These are phyloP conservation scores for Therioaphis trifolii DNA, from an alignment of 2,888 invertebrate species.

Conservation along the genomic window DNA sequence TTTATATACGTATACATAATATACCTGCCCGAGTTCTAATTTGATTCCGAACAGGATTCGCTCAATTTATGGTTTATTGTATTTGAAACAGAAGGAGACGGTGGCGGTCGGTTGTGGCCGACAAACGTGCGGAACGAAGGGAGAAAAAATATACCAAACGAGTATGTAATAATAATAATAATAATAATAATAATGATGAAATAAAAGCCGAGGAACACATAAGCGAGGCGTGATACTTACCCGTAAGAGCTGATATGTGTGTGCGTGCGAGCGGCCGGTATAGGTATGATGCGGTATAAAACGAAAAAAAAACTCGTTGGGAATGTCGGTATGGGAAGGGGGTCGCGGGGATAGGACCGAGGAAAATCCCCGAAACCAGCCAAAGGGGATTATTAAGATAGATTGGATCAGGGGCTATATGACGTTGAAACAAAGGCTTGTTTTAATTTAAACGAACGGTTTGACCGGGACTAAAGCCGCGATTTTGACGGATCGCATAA, in stretches of 20 bases:
- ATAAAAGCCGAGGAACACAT: background rate
- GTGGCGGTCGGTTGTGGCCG: background rate
- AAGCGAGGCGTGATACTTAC: background rate
- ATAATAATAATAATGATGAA: too few species aligned
- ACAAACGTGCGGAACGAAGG: too few species aligned
- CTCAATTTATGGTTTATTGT: conserved; percentile 52
- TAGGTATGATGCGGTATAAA: background rate
- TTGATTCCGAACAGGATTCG: conserved; percentile 39
- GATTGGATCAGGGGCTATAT: conserved; percentile 58
- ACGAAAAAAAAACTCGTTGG: background rate
- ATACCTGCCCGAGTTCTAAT: conserved; percentile 43
- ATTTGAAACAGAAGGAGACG: background rate
- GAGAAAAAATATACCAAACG: background rate
- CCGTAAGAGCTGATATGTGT: background rate
- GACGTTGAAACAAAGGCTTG: conserved; percentile 62
- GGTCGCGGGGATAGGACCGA: background rate
- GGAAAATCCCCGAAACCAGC: conserved; percentile 49
- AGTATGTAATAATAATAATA: background rate
- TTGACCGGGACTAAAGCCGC: conserved; percentile 62
- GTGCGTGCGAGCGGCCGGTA: background rate
- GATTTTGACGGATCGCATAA: conserved; percentile 63
- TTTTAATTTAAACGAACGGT: conserved; percentile 62
- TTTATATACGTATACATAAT: background rate
- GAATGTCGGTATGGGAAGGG: background rate
- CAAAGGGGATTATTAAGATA: conserved; percentile 62